Base-by-base conservation (phyloP, 2,113 vertebrate species). In the Xiphias gladius region DNA sequence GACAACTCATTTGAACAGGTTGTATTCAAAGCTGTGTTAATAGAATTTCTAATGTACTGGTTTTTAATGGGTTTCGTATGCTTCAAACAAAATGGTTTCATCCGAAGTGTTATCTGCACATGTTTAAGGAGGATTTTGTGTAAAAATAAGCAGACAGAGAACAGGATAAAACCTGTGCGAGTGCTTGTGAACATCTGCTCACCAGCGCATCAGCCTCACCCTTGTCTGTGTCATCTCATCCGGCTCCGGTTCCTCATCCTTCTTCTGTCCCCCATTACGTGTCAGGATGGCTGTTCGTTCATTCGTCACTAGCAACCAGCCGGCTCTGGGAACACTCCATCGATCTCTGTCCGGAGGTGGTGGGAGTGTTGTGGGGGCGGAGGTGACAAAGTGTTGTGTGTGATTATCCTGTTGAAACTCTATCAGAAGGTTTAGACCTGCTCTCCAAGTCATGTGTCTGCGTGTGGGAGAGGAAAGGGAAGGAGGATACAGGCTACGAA, bases 241-340 rank as follows among this genome's bases (percentile, higher is more conserved):
- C 9, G 2, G 17, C 64, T 70, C 17, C 8, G n/a, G 41, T 39
- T 73, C 72, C 69, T 80, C 84, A 83, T 89, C 79, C 30, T 28
- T 91, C 78, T 73, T 80, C 73, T 65, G 65, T 75, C 77, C 48
- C 69, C 54, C 50, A 30, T 22, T 43, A 35, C 32, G 35, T 74
- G 73, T 90, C 74, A 81, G 72, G 41, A 74, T 71, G 73, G 63
- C 83, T 82, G 59, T 70, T 71, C 37, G 37, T 91, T 79, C 41
- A 30, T 86, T 80, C 89, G 85, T 90, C 87, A 82, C 74, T 2
- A 24, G 52, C 79, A 61, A 28, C 79, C 80, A 37, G 20, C 80
- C 43, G 76, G 61, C 79, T 77, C 14, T 8, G 46, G 52, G 58
- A 84, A 87, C 79, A 74, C 79, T 66, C 39, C 67, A 92, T 92